These are phyloP conservation scores for Sylvicola cinctus DNA, from an alignment of 2,888 invertebrate species.

Conservation along the genomic window DNA sequence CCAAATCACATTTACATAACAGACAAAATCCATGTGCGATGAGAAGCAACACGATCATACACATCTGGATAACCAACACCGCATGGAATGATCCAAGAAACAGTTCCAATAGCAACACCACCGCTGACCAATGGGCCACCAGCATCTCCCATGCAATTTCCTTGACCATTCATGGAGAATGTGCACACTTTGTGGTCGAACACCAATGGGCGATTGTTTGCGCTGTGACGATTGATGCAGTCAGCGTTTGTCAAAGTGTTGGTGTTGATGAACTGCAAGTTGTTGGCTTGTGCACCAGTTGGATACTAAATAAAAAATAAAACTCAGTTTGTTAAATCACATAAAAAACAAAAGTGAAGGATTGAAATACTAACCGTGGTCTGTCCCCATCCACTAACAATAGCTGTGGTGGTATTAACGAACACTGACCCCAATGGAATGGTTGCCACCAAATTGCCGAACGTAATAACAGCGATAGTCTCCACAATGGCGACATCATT, in stretches of 20 bases:
- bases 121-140: slow-evolving; percentile 11
- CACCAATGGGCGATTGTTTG: neutral
- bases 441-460: neutral
- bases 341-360: neutral
- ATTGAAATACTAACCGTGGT: slow-evolving; percentile 2
- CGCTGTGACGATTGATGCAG: neutral
- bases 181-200: slow-evolving; percentile 6
- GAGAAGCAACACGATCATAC: slow-evolving; percentile 11
- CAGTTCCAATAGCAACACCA: slow-evolving; percentile 9
- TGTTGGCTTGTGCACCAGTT: neutral
- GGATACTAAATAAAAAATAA: neutral
- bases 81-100: slow-evolving; percentile 14
- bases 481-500: slow-evolving; percentile 6
- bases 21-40: slow-evolving; percentile 10
- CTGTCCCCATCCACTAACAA: slow-evolving; percentile 6
- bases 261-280: slow-evolving; percentile 1
- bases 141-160: slow-evolving; percentile 9
- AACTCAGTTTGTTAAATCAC: slow-evolving; percentile 5
- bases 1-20: too few relatives aligned
- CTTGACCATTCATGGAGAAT: slow-evolving; percentile 4
- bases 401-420: slow-evolving; percentile 1
- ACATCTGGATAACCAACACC: slow-evolving; percentile 13
- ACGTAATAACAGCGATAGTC: slow-evolving; percentile 2
- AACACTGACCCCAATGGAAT: slow-evolving; percentile 3
- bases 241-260: slow-evolving; percentile 2